These are phyloP conservation scores for Uloborus plumipes DNA, from an alignment of 2,888 invertebrate species.

Conservation along the genomic window DNA sequence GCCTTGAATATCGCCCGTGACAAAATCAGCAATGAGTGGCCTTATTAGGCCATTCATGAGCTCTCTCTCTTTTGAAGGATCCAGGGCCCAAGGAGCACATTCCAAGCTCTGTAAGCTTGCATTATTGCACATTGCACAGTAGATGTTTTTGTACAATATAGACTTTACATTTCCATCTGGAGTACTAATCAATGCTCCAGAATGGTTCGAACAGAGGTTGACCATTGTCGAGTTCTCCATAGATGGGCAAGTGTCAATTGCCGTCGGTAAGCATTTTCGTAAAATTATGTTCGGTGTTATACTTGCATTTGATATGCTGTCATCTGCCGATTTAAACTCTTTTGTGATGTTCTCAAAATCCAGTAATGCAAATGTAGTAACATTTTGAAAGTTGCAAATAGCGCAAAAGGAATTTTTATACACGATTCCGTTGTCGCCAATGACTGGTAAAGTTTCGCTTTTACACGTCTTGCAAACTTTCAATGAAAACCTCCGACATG, in stretches of 20 bases:
- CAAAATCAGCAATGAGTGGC: constrained; percentile 25
- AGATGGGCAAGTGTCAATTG: constrained; percentile 8
- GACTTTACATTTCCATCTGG: not conserved
- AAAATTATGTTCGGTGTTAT: not conserved
- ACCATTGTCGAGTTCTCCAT: not conserved
- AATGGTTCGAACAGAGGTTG: constrained; percentile 17
- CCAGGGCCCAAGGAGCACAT: constrained; percentile 13
- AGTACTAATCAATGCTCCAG: constrained; percentile 19
- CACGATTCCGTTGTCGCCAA: constrained; percentile 10
- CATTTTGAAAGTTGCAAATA: constrained; percentile 37
- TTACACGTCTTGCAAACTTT: constrained; percentile 12
- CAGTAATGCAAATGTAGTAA: not conserved
- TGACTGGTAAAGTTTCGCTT: constrained; percentile 28
- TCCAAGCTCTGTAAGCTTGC: constrained; percentile 13
- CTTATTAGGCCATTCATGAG: constrained; percentile 15
- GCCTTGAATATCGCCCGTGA: constrained; percentile 29
- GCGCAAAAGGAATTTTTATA: constrained; percentile 54
- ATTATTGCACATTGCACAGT: constrained; percentile 55
- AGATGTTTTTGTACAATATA: constrained; percentile 49
- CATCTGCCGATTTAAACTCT: not conserved
- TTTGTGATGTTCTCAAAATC: not conserved
- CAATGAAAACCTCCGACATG: constrained; percentile 6
- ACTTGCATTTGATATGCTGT: not conserved
- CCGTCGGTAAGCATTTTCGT: constrained; percentile 28
- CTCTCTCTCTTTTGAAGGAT: not conserved